phyloP scores from a whole-genome alignment of 2,113 vertebrate genomes.

The Orycteropus afer region DNA sequence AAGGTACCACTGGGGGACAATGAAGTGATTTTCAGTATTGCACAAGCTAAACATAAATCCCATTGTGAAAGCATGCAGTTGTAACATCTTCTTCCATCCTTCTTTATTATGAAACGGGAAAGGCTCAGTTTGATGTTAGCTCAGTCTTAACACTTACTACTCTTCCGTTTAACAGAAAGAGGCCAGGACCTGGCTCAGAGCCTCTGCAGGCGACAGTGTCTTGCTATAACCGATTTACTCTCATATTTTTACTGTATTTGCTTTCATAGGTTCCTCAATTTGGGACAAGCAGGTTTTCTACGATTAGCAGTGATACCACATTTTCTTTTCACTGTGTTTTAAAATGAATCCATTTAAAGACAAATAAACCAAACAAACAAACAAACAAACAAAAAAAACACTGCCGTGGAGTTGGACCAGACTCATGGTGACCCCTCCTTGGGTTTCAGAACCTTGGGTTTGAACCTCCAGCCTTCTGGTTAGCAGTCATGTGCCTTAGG shows the following conservation, averaged over 20 bases:
- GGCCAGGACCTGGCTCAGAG: not conserved
- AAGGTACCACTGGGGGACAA: not conserved
- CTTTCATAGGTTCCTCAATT: not conserved
- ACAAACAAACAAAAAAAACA: no score
- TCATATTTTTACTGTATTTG: not conserved
- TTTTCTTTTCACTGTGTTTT: not conserved
- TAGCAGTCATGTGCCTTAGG: no score
- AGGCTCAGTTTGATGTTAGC: not conserved
- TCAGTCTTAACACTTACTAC: not conserved
- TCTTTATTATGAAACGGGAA: conserved; percentile 24
- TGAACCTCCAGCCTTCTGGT: no score
- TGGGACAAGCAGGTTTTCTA: not conserved
- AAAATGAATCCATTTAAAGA: not conserved
- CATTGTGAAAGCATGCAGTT: not conserved
- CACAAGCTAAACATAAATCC: not conserved
- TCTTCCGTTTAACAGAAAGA: not conserved
- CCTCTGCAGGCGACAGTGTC: not conserved
- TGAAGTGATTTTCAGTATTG: not conserved
- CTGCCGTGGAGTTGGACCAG: no score
- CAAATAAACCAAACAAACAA: no score
- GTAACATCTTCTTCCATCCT: not conserved
- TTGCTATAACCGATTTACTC: not conserved
- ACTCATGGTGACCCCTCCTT: no score
- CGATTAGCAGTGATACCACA: not conserved
- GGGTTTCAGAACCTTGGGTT: no score